These are phyloP conservation scores for Oncorhynchus mykiss DNA, from an alignment of 2,113 vertebrate species.

Conservation along the genomic window DNA sequence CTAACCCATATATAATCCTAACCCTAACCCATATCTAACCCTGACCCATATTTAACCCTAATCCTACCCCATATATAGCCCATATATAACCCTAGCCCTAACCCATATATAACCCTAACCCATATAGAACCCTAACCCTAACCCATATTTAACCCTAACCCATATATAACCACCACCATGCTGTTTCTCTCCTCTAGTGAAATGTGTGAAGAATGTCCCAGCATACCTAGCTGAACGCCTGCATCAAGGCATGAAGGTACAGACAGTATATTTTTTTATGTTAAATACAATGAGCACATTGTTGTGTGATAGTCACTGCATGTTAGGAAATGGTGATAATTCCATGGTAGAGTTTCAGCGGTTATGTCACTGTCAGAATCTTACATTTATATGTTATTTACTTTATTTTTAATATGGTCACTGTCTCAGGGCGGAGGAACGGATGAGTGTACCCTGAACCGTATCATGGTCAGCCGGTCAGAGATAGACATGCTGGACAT, in stretches of 20 bases:
- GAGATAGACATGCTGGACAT: slow-evolving; percentile 84
- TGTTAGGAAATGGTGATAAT: no score
- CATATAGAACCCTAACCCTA: no score
- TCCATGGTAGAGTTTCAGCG: no score
- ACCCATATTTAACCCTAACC: no score
- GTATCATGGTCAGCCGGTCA: slow-evolving; percentile 81
- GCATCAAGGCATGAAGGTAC: slow-evolving; percentile 66
- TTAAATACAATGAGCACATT: neutral
- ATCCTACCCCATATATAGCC: no score
- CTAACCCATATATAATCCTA: no score
- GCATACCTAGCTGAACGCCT: slow-evolving; percentile 65
- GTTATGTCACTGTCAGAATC: no score
- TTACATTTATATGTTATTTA: neutral
- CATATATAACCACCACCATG: neutral
- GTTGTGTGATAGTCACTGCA: no score
- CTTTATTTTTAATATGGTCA: neutral
- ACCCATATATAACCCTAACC: no score
- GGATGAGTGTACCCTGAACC: slow-evolving; percentile 71
- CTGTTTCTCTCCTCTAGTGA: slow-evolving; percentile 50
- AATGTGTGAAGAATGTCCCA: slow-evolving; percentile 61
- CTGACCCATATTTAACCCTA: no score
- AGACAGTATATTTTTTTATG: neutral
- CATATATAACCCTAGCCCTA: no score
- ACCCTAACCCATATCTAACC: no score
- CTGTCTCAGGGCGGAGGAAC: slow-evolving; percentile 76